Percentiles rank a stretch among this genome's conserved stretches.
Conservation (phyloP, 2,888 invertebrate species). For the Allolobophora icterica region DNA sequence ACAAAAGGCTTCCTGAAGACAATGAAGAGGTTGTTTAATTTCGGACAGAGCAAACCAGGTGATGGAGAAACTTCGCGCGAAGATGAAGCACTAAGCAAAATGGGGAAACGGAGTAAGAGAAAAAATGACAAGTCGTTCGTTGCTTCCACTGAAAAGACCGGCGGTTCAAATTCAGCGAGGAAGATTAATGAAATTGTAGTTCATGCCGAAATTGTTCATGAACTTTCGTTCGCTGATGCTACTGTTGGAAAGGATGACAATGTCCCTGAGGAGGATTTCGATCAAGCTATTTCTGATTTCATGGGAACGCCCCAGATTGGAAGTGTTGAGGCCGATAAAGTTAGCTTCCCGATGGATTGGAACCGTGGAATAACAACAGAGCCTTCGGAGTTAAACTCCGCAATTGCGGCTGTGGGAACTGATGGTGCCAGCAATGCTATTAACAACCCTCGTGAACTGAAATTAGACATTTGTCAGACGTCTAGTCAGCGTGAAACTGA, state of each 20-base stretch:
- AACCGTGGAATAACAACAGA: not conserved
- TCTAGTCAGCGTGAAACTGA: not conserved
- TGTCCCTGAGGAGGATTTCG: not conserved
- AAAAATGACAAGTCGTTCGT: not conserved
- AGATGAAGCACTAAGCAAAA: not conserved
- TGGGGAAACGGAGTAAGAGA: not conserved
- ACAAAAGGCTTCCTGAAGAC: slow-evolving; percentile 17
- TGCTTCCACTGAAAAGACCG: not conserved
- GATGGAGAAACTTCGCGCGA: not conserved
- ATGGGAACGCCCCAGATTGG: not conserved
- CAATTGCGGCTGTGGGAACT: not conserved
- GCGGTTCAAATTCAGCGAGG: not conserved
- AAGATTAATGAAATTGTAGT: not conserved
- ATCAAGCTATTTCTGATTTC: not conserved
- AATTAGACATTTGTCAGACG: not conserved
- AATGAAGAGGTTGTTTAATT: not conserved
- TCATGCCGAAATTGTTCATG: not conserved
- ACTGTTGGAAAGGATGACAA: not conserved
- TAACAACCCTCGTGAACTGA: not conserved
- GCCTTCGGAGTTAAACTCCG: not conserved
- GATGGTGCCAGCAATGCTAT: not conserved
- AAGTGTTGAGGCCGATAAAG: not conserved
- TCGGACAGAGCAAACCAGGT: not conserved
- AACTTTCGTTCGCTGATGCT: not conserved
- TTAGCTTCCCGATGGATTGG: not conserved